Evolutionary conservation across 2,888 invertebrate genomes (phyloP), one percentile per base, ranked within the genome.

Genomic region (Ennomos fuscantarius): DNA sequence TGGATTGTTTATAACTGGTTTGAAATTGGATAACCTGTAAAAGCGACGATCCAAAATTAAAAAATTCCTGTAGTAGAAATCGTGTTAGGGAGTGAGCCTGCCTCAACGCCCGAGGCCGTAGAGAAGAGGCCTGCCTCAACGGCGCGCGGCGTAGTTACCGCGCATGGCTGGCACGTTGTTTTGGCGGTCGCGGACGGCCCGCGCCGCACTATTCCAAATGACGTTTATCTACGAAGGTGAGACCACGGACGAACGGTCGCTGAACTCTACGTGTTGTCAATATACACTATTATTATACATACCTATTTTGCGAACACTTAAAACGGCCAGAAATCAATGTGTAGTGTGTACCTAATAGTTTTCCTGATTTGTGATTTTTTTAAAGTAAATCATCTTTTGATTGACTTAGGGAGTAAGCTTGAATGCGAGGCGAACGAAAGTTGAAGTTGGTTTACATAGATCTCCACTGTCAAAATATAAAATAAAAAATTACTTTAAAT

Each of bases 201-300:
- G 66, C 58, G 66, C 43, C 57, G 63, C 71, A 67, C 81, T 82
- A 82, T 76, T 74, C 85, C 74, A 79, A 82, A 82, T 83, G 86
- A 80, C 86, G 86, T 86, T 89, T 88, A 87, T 89, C 89, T 89
- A 86, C 77, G 78, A 88, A 92, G 92, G 92, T 92, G 89, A 91
- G 71, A 76, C 80, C 74, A 71, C 86, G 89, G 90, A 63, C 91
- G 77, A 61, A 68, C 91, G 92, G 89, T 86, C 90, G 85, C 59
- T 81, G 87, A 87, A 87, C 90, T 80, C 80, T 59, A 67, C 67
- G 69, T 81, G 78, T 81, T 81, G 82, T 82, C 76, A 79, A 79
- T 82, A 24, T 24, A 24, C 1, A 24, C 24, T 24, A 24, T 24
- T 24, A 24, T 24, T 24, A 24, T 24, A 70, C 35, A 46, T 52